These are phyloP conservation scores for Diplolepis rosae DNA, from an alignment of 2,888 invertebrate genomes.

Conservation along the genomic window DNA sequence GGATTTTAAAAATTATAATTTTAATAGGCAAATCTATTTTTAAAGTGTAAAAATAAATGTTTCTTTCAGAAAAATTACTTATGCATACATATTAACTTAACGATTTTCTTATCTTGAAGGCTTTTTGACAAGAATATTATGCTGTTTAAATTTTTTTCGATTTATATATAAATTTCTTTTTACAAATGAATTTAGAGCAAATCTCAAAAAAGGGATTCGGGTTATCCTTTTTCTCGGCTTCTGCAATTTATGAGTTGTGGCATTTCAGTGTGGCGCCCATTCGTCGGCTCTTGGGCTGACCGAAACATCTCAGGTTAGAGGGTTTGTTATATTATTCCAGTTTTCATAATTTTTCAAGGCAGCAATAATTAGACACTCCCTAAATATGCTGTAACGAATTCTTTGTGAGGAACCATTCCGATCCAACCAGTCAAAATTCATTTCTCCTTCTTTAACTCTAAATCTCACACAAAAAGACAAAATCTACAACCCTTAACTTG, in stretches of 20 bases:
- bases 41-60: too few relatives aligned
- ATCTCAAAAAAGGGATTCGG: constrained; percentile 25
- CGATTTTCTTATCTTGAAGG: too few relatives aligned
- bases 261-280: constrained; percentile 23
- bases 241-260: constrained; percentile 25
- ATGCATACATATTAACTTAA: too few relatives aligned
- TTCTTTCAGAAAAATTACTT: too few relatives aligned
- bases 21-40: too few relatives aligned
- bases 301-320: constrained; percentile 21
- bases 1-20: too few relatives aligned
- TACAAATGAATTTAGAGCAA: background rate
- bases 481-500: too few relatives aligned
- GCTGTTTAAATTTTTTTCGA: background rate
- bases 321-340: constrained; percentile 13
- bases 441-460: background rate
- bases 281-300: constrained; percentile 6
- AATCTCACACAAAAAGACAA: background rate
- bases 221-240: constrained; percentile 28
- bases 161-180: background rate
- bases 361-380: constrained; percentile 34
- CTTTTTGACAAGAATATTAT: too few relatives aligned
- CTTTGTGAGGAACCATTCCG: constrained; percentile 9
- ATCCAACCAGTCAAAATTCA: background rate
- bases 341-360: constrained; percentile 40
- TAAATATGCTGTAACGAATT: constrained; percentile 36